Conservation (phyloP, 2,888 invertebrate species). For the Druceiella hillmani region DNA sequence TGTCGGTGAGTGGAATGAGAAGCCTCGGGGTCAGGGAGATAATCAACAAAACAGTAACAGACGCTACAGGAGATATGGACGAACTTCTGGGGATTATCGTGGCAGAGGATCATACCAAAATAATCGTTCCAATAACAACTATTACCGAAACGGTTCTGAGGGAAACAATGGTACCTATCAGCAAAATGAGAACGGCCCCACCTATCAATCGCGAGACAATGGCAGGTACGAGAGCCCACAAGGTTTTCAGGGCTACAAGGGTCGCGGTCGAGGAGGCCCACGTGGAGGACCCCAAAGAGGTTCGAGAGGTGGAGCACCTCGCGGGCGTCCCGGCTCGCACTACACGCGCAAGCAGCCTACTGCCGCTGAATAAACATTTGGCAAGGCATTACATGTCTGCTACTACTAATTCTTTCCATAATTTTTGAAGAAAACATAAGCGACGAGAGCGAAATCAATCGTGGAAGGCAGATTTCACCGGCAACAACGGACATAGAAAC, state of each 20-base stretch:
- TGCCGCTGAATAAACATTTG: conserved; percentile 31
- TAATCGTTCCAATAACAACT: conserved; percentile 33
- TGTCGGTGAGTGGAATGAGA: conserved; percentile 36
- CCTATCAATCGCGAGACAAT: conserved; percentile 44
- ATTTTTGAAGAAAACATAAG: too few species aligned
- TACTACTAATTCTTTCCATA: too few species aligned
- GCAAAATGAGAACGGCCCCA: conserved; percentile 46
- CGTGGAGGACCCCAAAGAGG: conserved; percentile 29
- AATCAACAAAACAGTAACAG: not conserved
- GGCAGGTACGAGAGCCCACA: conserved; percentile 24
- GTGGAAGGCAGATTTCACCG: conserved; percentile 67
- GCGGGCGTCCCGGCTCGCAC: conserved; percentile 31
- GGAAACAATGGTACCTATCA: conserved; percentile 36
- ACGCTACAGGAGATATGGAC: not conserved
- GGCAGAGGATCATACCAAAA: too few species aligned
- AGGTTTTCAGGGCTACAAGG: conserved; percentile 49
- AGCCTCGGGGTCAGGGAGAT: not conserved
- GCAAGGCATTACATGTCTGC: too few species aligned
- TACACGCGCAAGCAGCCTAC: conserved; percentile 38
- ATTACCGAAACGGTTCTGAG: conserved; percentile 42
- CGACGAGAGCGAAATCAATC: conserved; percentile 47
- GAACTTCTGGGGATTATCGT: too few species aligned
- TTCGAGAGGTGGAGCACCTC: conserved; percentile 34
- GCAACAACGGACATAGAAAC: conserved; percentile 61
- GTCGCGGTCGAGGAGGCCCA: conserved; percentile 45